Percentiles rank a stretch among this genome's conserved stretches.
Conservation (phyloP, 1,140 invertebrate species). For the Gyrodactylus salaris region DNA sequence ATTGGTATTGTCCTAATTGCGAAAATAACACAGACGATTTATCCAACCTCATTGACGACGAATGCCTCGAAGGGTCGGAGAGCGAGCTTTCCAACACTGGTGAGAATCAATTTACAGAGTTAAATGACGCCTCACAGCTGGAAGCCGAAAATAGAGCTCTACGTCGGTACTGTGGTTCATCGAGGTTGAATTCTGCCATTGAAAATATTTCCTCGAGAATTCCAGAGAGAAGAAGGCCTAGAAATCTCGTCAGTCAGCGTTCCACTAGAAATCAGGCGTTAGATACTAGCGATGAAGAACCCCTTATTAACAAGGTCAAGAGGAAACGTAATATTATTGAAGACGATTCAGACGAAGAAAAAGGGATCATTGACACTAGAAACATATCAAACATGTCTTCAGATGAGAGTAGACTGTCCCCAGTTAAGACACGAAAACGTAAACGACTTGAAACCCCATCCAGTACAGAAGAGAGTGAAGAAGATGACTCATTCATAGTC, state of each 20-base stretch:
- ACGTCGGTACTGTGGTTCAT: not conserved
- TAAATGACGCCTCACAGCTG: not conserved
- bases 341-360: not conserved
- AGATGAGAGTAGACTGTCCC: not conserved
- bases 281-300: not conserved
- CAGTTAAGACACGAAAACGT: not conserved
- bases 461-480: not conserved
- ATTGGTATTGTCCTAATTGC: constrained; percentile 50
- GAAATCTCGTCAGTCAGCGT: not conserved
- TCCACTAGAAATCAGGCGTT: not conserved
- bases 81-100: not conserved
- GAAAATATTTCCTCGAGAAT: not conserved
- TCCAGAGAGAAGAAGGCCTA: not conserved
- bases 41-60: not conserved
- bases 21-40: constrained; percentile 14
- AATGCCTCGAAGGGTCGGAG: not conserved
- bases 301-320: not conserved
- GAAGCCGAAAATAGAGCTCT: not conserved
- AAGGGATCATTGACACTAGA: not conserved
- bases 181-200: not conserved
- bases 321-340: not conserved
- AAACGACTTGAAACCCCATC: not conserved
- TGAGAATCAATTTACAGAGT: not conserved
- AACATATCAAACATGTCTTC: not conserved
- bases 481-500: not conserved